phyloP scores from a whole-genome alignment of 2,888 invertebrate genomes.

The Penaeus monodon region DNA sequence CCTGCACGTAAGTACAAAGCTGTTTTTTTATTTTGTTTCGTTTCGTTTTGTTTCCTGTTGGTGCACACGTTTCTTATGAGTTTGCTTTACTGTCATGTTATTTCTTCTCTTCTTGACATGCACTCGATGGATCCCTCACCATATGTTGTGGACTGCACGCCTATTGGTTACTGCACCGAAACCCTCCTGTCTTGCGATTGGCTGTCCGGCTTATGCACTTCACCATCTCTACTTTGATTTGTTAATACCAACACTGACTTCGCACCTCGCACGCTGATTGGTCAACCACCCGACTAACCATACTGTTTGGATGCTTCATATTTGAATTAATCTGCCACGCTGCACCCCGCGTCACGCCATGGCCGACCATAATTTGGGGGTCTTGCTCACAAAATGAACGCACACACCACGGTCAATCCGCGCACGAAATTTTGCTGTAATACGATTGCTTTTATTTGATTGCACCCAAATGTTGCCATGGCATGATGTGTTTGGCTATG shows the following conservation, averaged over 20 bases:
- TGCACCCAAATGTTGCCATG: neutral
- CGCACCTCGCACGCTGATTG: slow-evolving; percentile 29
- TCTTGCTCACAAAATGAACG: too few species aligned
- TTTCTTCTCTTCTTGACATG: slow-evolving; percentile 42
- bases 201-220: slow-evolving; percentile 23
- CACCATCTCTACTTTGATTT: slow-evolving; percentile 19
- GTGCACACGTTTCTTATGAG: neutral
- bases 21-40: slow-evolving; percentile 25
- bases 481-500: slow-evolving; percentile 13
- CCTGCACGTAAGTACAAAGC: slow-evolving; percentile 60
- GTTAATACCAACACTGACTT: slow-evolving; percentile 18
- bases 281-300: too few species aligned
- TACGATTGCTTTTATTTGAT: too few species aligned
- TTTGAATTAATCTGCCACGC: too few species aligned
- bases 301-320: too few species aligned
- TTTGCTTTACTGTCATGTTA: slow-evolving; percentile 6
- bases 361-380: too few species aligned
- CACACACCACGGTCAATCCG: too few species aligned
- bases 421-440: too few species aligned
- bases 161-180: slow-evolving; percentile 30
- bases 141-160: slow-evolving; percentile 29
- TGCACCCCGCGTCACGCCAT: too few species aligned
- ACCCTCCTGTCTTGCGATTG: slow-evolving; percentile 31
- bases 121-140: slow-evolving; percentile 35
- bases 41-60: neutral